Evolutionary conservation across 1,140 invertebrate genomes (phyloP), one percentile per base, ranked within the genome.

Genomic region (Drosophila takahashii): DNA sequence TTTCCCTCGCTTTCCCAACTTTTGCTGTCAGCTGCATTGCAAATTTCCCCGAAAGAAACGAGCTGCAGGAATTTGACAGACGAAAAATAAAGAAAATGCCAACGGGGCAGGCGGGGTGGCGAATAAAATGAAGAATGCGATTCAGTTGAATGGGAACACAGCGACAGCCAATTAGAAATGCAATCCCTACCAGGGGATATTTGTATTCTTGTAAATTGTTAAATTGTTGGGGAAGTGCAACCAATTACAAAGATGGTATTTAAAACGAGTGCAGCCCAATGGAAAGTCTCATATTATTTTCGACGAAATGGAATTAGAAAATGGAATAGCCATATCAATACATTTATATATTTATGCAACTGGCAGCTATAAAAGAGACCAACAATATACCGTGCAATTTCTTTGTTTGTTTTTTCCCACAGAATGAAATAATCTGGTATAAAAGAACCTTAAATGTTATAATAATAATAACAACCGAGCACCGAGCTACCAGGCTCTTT

Each of bases 11-110:
- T 10, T 10, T 29, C 11, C 11, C 26, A 52, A 27, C 48, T 34
- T 32, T 42, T 34, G 45, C 32, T 60, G 58, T 59, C 58, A 51
- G 45, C 47, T 57, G 54, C 62, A 66, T 60, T 39, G 62, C 36
- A n/a, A 48, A 58, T 29, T 59, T 60, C 15, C 10, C 45, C 16
- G 5, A 42, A 57, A 56, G 29, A 56, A 47, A 34, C 51, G 27
- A 13, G 11, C 15, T n/a, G 48, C 39, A 45, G 11, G 11, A 56
- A 45, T 64, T 64, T 47, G 61, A 39, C 34, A 58, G 50, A 62
- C 11, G 8, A 42, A 29, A 27, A 16, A 15, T 37, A 27, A 27
- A 16, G 6, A 34, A 47, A 27, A 15, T 42, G 39, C 13, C 8
- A 13, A n/a, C 4, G 37, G 22, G 22, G 22, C 22, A 22, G 22